These are phyloP conservation scores for Eilema sororculum DNA, from an alignment of 2,888 invertebrate genomes.

Conservation along the genomic window DNA sequence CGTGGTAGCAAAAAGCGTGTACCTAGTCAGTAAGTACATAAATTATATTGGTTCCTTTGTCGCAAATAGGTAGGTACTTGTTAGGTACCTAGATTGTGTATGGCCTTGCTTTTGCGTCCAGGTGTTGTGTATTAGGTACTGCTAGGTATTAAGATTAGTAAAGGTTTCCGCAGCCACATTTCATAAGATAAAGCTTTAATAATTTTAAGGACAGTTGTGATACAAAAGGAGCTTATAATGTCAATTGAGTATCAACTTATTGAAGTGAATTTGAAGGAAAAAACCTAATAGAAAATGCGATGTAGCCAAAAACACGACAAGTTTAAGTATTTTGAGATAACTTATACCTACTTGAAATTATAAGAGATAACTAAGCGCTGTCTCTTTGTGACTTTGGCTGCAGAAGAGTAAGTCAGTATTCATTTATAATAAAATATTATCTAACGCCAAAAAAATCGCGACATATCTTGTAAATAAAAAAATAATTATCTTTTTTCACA, in stretches of 20 bases:
- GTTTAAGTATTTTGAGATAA: neutral
- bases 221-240: neutral
- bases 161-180: neutral
- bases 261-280: neutral
- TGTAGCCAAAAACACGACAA: no score
- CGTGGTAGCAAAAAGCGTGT: conserved; percentile 39
- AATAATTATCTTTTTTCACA: no score
- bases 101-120: conserved; percentile 26
- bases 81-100: conserved; percentile 32
- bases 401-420: no score
- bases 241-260: neutral
- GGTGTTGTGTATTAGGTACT: neutral
- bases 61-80: conserved; percentile 19
- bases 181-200: neutral
- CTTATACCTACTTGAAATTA: no score
- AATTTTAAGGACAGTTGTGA: neutral
- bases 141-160: neutral
- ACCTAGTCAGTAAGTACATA: neutral
- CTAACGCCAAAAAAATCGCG: no score
- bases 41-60: conserved; percentile 34
- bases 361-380: no score
- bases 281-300: neutral
- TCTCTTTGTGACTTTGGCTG: no score
- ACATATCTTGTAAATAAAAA: no score
- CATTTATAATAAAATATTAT: no score